Conservation (phyloP, 2,888 invertebrate species). For the Drymonia ruficornis region DNA sequence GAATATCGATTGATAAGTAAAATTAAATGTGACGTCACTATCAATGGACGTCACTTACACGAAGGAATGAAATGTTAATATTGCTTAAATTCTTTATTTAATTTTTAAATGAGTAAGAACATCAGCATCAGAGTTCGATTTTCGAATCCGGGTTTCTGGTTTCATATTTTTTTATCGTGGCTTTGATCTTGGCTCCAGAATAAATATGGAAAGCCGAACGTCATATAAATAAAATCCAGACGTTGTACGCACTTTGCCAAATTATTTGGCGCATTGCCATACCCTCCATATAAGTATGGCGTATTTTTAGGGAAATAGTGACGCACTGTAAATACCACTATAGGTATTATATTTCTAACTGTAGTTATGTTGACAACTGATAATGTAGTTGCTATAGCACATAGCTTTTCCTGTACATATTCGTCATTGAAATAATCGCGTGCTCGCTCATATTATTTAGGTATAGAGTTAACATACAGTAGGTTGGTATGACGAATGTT, state of each 20-base stretch:
- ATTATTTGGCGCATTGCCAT: conserved; percentile 2
- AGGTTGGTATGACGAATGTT: too few species aligned
- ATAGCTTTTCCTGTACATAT: neutral
- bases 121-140: too few species aligned
- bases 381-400: neutral
- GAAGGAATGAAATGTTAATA: too few species aligned
- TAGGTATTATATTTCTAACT: neutral
- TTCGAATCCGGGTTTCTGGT: too few species aligned
- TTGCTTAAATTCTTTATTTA: too few species aligned
- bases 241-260: conserved; percentile 3
- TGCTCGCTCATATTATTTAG: too few species aligned
- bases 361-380: neutral
- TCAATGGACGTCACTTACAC: too few species aligned
- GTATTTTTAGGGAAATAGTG: neutral
- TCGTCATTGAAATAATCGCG: too few species aligned
- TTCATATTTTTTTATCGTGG: neutral
- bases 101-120: too few species aligned
- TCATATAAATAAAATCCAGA: conserved; percentile 6
- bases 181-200: neutral
- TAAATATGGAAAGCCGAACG: conserved; percentile 4
- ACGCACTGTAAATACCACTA: conserved; percentile 2
- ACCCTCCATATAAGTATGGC: neutral
- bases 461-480: too few species aligned
- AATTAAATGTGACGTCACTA: too few species aligned
- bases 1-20: too few species aligned